Percentiles rank a stretch among this genome's conserved stretches.
Conservation (phyloP, 2,888 invertebrate genomes). For the Brachypterus glaber region DNA sequence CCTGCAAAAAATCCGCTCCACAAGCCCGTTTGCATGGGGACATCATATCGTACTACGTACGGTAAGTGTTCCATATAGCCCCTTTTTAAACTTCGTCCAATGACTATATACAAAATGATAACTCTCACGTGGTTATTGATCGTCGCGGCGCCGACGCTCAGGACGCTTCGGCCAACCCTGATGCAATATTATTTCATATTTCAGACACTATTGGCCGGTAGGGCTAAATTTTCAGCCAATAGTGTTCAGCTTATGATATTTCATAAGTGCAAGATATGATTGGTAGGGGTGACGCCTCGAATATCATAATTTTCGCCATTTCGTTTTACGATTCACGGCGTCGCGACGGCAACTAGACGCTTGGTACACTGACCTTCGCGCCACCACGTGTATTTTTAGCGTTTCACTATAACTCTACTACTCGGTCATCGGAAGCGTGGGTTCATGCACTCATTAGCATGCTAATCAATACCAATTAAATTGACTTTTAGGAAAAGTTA, state of each 20-base stretch:
- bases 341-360: no score
- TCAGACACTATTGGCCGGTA: slow-evolving; percentile 43
- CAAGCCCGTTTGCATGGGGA: no score
- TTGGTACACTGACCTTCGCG: no score
- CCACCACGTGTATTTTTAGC: no score
- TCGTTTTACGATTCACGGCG: not conserved
- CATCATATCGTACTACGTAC: no score
- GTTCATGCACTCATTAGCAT: no score
- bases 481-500: no score
- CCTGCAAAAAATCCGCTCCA: not conserved
- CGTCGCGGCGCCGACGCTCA: slow-evolving; percentile 35
- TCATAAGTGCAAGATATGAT: slow-evolving; percentile 29
- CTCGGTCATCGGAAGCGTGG: no score
- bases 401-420: no score
- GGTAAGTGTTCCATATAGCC: slow-evolving; percentile 4
- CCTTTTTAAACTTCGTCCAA: slow-evolving; percentile 36
- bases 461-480: no score
- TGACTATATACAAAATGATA: slow-evolving; percentile 40
- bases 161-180: slow-evolving; percentile 47
- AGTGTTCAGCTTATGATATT: slow-evolving; percentile 26
- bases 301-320: slow-evolving; percentile 2
- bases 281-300: slow-evolving; percentile 20
- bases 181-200: slow-evolving; percentile 55
- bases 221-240: slow-evolving; percentile 32
- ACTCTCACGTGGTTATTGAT: slow-evolving; percentile 39